Base-by-base conservation (phyloP, 92 coral and sea anemone species). In the Phenganax stokvisi region DNA sequence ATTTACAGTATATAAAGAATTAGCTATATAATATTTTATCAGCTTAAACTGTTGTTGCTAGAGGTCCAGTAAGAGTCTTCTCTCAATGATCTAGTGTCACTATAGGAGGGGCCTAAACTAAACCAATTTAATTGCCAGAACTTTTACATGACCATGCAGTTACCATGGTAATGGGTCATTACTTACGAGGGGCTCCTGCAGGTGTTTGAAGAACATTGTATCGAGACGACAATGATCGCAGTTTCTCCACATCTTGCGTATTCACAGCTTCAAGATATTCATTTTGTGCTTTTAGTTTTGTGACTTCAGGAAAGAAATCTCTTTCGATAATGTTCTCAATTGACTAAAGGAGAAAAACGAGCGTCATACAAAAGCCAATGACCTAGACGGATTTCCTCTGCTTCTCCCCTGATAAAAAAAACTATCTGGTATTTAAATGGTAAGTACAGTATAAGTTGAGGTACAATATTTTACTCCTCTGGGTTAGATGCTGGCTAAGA, bases 261-360 rank as follows among this genome's bases (percentile, higher is more conserved):
- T 94, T 94, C 9, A 90, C 89, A 8, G 98, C 98, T 74, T 94
- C 94, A 57, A 93, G 83, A 51, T 93, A 93, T 64, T 92, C 93
- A 81, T 89, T 92, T 62, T 93, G 97, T 27, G 98, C 98, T 83
- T 92, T 83, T 17, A 94, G 82, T 74, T 92, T 94, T 52, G 97
- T 87, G 77, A 94, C 89, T 88, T 94, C 97, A 12, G 98, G 98
- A 70, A 92, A 94, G 82, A 90, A 94, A 84, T 92, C 97, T 64
- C 97, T 83, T 73, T 92, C 96, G 63, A 94, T 90, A 83, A 94
- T 94, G 79, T 92, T 94, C 74, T 94, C 96, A 68, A 94, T 77
- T 11, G 97, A 89, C 98, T 93, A 87, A 12, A 81, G 53, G 76
- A 67, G 28, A 71, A 63, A 54, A 75, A 9, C 29, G 65, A 61